Base-by-base conservation (phyloP, 1,140 invertebrate genomes). In the Coenobita brevimanus region DNA sequence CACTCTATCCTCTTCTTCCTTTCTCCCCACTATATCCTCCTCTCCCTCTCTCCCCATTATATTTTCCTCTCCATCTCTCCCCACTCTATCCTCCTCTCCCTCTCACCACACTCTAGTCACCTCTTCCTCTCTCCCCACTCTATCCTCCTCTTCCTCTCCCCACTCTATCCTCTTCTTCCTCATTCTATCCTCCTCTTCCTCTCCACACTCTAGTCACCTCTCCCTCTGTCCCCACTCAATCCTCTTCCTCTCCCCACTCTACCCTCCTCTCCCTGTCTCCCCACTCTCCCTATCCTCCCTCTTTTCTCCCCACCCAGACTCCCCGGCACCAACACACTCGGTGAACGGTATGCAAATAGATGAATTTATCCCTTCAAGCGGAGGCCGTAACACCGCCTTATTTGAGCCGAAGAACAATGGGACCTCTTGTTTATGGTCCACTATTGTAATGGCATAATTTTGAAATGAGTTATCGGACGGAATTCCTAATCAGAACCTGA, bases 391-490 rank as follows among this genome's bases (percentile, higher is more conserved):
- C 85, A 87, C 54, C 78, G 57, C 85, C 85, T 73, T 87, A 87
- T 87, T 87, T 87, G 85, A 81, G 62, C 78, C 54, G 15, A 87
- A 80, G 85, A 87, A 87, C 85, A 87, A 87, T 87, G 78, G 85
- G 67, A 8, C 27, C 15, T n/a, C 85, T 87, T 73, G 76, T 87
- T 87, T 80, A 87, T 81, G 76, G 73, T 36, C 76, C 85, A 67
- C 85, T 87, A 87, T 87, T 87, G 62, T 87, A 87, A 87, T 87
- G 76, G 85, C 85, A 87, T 80, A 87, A 87, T 87, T 87, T 80
- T 81, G 76, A 87, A 87, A 87, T 87, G 85, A 87, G 85, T 80
- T 87, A 87, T 87, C 76, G 85, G 85, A 24, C 76, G 62, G 85
- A 87, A 87, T 87, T 81, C 85, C 71, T 87, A 87, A 87, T 87